phyloP scores from a whole-genome alignment of 2,113 vertebrate genomes.

The Oreochromis spilurus region DNA sequence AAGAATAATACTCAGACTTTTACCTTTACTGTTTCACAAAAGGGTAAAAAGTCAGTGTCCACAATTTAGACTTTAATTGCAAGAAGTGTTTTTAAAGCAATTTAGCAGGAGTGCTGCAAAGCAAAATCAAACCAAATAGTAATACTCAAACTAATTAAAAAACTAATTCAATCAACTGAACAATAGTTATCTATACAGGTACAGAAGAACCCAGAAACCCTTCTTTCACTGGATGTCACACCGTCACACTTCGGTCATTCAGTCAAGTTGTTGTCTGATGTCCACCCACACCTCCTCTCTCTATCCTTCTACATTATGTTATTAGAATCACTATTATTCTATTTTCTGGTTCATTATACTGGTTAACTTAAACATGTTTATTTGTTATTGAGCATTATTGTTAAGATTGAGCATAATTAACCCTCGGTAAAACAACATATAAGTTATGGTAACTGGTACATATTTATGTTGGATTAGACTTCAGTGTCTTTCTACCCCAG shows the following conservation, averaged over 20 bases:
- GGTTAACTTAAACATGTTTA: background rate
- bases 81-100: background rate
- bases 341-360: background rate
- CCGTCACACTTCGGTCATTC: background rate
- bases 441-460: background rate
- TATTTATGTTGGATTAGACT: background rate
- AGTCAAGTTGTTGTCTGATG: background rate
- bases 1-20: background rate
- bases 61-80: background rate
- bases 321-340: background rate
- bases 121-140: background rate
- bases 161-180: accelerated
- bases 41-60: background rate
- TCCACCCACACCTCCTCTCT: background rate
- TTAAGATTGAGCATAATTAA: background rate
- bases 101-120: background rate
- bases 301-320: background rate
- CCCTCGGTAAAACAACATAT: background rate
- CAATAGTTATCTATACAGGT: background rate
- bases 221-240: background rate
- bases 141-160: background rate
- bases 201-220: background rate
- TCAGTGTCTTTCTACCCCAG: background rate
- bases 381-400: background rate
- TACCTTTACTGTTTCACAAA: background rate